Percentiles rank a stretch among this genome's conserved stretches.
These are phyloP conservation scores for Rhinoderma darwinii DNA, from an alignment of 2,113 vertebrate species.

Conservation along the genomic window DNA sequence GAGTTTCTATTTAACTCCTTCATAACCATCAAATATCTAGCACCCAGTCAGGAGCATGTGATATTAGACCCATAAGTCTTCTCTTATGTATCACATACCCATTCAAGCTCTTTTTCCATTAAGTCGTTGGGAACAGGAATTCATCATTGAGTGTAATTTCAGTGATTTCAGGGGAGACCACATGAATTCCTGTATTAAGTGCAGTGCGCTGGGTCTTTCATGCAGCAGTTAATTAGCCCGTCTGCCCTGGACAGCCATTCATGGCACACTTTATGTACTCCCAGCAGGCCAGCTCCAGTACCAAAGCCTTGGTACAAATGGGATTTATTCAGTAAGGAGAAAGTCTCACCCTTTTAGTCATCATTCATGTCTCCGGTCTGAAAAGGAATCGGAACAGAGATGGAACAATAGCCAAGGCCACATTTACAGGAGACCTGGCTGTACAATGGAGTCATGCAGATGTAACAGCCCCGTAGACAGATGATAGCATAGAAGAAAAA, in stretches of 20 bases:
- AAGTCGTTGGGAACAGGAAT: not conserved
- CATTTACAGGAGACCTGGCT: not conserved
- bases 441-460: slow-evolving; percentile 28
- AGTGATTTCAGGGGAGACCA: not conserved
- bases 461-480: not conserved
- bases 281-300: slow-evolving; percentile 10
- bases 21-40: not conserved
- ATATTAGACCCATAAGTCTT: not conserved
- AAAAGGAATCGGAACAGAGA: not conserved
- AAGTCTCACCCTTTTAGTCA: slow-evolving; percentile 6
- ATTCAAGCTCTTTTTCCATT: not conserved
- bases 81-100: not conserved
- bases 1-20: not conserved
- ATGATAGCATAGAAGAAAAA: not conserved
- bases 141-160: not conserved
- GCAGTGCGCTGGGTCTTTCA: not conserved
- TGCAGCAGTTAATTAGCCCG: slow-evolving; percentile 23
- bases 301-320: not conserved
- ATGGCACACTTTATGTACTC: slow-evolving; percentile 12
- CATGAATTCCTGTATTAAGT: not conserved
- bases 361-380: slow-evolving; percentile 4
- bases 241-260: slow-evolving; percentile 15
- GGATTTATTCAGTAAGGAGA: slow-evolving; percentile 3
- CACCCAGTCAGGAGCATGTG: not conserved
- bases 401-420: not conserved